Evolutionary conservation across 2,888 invertebrate genomes (phyloP), one percentile per base, ranked within the genome.

Genomic region (Altica lythri): DNA sequence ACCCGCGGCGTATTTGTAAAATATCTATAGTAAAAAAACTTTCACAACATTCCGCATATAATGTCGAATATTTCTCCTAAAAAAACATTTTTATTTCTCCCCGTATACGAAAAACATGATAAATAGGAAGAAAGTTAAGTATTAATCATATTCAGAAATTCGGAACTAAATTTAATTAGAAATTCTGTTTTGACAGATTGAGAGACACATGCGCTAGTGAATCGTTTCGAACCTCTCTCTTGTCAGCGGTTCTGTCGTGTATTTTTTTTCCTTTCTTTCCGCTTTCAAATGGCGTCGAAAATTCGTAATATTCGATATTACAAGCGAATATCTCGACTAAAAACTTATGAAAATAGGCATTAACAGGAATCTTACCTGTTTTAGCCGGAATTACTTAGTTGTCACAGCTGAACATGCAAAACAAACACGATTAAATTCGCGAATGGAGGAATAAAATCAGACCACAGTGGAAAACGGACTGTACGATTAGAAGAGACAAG

Each of bases 401-500:
- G 68, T 67, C 72, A 72, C 72, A 70, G 70, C 68, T 67, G 64
- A 71, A 73, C 72, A 75, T 74, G 68, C 70, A 69, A 72, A 69
- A 69, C 69, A 47, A 64, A 62, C 68, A 67, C 62, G 66, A 66
- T 64, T 59, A 61, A 63, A 66, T 67, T 69, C 71, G 65, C 69
- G 68, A 63, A 62, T 64, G 71, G 69, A 66, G 70, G 73, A 71
- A 71, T 65, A 70, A 67, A 71, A 70, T 67, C 72, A 72, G 69
- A 71, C 71, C 72, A 72, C 72, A 71, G 72, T 73, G 72, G 72
- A 75, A 76, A 76, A 75, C 75, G 72, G 73, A 77, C 76, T 74
- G 75, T 75, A 71, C 75, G 74, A 73, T 72, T 75, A 76, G 73
- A 72, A 72, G 73, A 75, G 75, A 73, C 75, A 75, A 73, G 75